Conservation (phyloP, 2,113 vertebrate species). For the Mohoua ochrocephala region DNA sequence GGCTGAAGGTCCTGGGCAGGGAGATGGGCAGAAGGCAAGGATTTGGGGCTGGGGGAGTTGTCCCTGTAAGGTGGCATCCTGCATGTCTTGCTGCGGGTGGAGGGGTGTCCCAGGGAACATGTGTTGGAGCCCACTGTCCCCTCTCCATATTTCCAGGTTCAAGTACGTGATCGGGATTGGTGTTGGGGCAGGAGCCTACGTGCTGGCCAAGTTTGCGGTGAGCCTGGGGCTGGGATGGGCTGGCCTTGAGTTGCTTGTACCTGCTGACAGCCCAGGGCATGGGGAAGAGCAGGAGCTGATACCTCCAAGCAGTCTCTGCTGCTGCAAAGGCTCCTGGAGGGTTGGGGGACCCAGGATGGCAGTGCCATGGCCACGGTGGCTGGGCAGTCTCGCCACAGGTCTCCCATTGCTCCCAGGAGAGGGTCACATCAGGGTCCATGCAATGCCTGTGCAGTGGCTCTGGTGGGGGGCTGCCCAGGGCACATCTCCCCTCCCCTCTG, state of each 20-base stretch:
- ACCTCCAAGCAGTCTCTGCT: not conserved
- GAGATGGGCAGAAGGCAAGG: too few species aligned
- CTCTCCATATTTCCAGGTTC: constrained; percentile 77
- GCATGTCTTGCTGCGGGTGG: not conserved
- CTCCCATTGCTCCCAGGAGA: not conserved
- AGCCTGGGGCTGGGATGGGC: constrained; percentile 38
- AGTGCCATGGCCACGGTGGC: not conserved
- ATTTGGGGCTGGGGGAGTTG: not conserved
- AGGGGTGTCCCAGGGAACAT: not conserved
- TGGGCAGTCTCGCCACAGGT: not conserved
- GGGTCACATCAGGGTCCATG: accelerated
- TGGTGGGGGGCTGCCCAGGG: not conserved
- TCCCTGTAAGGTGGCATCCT: not conserved
- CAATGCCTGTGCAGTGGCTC: not conserved
- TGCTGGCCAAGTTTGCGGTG: constrained; percentile 95
- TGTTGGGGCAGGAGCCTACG: constrained; percentile 92
- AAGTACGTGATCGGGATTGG: constrained; percentile 95
- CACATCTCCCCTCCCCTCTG: not conserved
- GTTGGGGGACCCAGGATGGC: not conserved
- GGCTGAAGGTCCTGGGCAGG: not conserved
- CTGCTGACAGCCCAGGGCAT: not conserved
- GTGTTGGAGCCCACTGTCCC: not conserved
- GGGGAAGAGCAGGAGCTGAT: not conserved
- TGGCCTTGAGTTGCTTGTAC: not conserved
- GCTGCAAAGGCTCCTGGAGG: not conserved